Evolutionary conservation across 2,113 vertebrate genomes (phyloP), one percentile per base, ranked within the genome.

Genomic region (Thymallus thymallus): DNA sequence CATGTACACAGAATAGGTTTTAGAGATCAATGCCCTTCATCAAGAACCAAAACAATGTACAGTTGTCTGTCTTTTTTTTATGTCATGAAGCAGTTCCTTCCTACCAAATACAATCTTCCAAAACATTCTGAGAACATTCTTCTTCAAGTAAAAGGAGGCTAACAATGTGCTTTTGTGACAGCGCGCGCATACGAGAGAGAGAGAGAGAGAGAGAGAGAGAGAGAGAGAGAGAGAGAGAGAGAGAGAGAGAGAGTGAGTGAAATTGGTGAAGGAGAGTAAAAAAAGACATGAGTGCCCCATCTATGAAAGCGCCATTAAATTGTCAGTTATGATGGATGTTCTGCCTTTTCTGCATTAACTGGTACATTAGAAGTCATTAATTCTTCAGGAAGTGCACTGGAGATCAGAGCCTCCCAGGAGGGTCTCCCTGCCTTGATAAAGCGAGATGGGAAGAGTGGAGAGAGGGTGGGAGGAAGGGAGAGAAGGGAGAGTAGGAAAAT

Each of bases 351-450:
- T 90, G 88, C 91, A 92, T 93, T 93, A 92, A 93, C 91, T 91
- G 91, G 88, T 91, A 92, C 91, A 93, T 93, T 92, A 93, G 89
- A 89, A 93, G 88, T 90, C 91, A 92, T 93, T 93, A 92, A 92
- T 92, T 93, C 91, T 92, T 90, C 88, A 91, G 88, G 90, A 93
- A 90, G 91, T 90, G 90, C 88, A 85, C 85, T 90, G 82, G 85
- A 92, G 90, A 91, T 91, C 88, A 86, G 82, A 87, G 88, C 82
- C 87, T 91, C 90, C 90, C 91, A 87, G 80, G 82, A 69, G 91
- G 86, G 86, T 82, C 80, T 84, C 75, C 13, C 63, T 77, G 78
- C 81, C 79, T 85, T 73, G 85, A 87, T 87, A 82, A 82, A 87
- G 84, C 73, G 71, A 55, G 22, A 66, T 61, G 69, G 71, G 58